phyloP scores from a whole-genome alignment of 2,113 vertebrate species.

The Eclectus roratus region DNA sequence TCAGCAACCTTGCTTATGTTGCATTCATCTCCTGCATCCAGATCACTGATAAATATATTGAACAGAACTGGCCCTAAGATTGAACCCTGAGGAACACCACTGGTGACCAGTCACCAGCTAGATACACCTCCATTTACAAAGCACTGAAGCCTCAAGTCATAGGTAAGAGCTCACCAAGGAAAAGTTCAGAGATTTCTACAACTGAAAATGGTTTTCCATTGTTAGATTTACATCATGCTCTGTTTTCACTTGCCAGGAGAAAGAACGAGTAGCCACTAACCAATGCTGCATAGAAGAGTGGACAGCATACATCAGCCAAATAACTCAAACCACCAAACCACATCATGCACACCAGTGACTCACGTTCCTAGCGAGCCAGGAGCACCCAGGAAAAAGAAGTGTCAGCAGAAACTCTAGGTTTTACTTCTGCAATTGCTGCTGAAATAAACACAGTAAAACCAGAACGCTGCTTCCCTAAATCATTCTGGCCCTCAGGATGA shows the following conservation, averaged over 20 bases:
- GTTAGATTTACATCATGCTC: neutral
- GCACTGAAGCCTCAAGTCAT: neutral
- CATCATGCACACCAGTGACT: neutral
- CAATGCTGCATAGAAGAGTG: neutral
- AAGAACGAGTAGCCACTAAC: neutral
- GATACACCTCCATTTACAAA: neutral
- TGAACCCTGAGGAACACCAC: neutral
- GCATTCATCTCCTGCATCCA: neutral
- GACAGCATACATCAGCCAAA: neutral
- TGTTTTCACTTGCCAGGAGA: neutral
- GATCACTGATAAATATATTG: neutral
- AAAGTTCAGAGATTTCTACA: neutral
- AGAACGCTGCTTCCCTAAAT: neutral
- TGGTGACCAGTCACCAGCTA: fast-evolving
- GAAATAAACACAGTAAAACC: neutral
- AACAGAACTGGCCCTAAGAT: neutral
- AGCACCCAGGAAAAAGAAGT: neutral
- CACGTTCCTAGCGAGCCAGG: neutral
- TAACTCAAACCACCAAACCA: slow-evolving; percentile 16
- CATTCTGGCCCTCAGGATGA: neutral
- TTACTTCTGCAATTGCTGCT: neutral
- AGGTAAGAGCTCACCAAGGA: neutral
- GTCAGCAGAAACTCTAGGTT: neutral
- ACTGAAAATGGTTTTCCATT: neutral
- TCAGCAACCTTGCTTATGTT: neutral